A percentile compares a stretch with the other conserved stretches of the same genome.
These are phyloP conservation scores for Cryptotis parvus DNA, from an alignment of 2,113 vertebrate genomes.

Conservation along the genomic window DNA sequence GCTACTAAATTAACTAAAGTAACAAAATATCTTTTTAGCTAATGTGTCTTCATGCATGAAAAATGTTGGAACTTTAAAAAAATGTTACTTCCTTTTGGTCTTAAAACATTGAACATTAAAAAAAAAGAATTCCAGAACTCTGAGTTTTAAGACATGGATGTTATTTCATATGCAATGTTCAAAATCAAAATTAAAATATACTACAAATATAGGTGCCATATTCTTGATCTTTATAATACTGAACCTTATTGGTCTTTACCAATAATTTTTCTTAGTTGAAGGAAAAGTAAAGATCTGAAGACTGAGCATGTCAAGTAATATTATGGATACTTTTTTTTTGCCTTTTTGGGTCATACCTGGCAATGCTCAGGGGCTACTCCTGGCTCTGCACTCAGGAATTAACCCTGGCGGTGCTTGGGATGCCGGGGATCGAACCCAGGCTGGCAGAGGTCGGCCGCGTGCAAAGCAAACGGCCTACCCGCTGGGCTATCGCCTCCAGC, in stretches of 20 bases:
- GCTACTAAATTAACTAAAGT: constrained; percentile 31
- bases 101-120: constrained; percentile 19
- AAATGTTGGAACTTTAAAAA: constrained; percentile 6
- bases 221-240: constrained; percentile 1
- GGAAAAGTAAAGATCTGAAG: neutral
- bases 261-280: neutral
- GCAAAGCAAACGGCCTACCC: too few relatives aligned
- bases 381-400: too few relatives aligned
- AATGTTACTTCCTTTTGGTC: neutral
- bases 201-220: neutral
- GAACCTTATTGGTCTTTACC: neutral
- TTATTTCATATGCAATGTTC: constrained; percentile 42
- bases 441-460: too few relatives aligned
- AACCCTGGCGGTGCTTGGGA: too few relatives aligned
- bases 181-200: neutral
- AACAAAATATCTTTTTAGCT: constrained; percentile 33
- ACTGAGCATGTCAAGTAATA: constrained; percentile 3
- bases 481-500: too few relatives aligned
- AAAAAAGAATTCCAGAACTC: constrained; percentile 10
- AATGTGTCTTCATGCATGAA: neutral
- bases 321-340: constrained; percentile 22
- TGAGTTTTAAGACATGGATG: neutral
- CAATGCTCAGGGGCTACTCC: too few relatives aligned
- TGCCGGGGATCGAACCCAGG: too few relatives aligned
- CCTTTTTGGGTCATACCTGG: too few relatives aligned